These are phyloP conservation scores for Heliconius ismenius DNA, from an alignment of 2,888 invertebrate species.

Conservation along the genomic window DNA sequence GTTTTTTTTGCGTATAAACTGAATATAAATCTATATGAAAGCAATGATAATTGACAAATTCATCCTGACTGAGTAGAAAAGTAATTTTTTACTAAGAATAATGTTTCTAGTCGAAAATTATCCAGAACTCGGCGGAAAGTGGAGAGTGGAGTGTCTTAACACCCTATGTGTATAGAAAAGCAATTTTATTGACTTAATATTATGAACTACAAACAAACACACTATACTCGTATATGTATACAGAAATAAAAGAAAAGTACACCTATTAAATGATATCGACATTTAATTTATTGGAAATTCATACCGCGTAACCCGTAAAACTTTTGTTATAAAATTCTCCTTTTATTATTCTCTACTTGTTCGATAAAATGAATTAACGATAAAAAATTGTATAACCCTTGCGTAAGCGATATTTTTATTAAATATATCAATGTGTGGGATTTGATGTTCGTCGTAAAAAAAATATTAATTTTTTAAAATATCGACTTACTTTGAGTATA, in stretches of 20 bases:
- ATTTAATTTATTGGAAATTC: conserved; percentile 16
- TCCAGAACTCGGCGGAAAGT: too few species aligned
- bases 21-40: too few species aligned
- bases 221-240: background rate
- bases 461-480: background rate
- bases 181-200: background rate
- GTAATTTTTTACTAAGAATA: too few species aligned
- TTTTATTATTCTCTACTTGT: background rate
- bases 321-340: background rate
- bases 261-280: background rate
- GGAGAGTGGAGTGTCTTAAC: too few species aligned
- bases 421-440: background rate
- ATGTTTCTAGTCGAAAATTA: too few species aligned
- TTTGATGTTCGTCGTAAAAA: background rate
- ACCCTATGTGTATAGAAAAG: too few species aligned
- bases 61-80: too few species aligned
- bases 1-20: too few species aligned
- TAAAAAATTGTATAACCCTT: conserved; percentile 7
- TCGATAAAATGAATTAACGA: conserved; percentile 8
- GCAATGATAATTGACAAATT: too few species aligned
- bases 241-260: background rate
- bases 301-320: conserved; percentile 11
- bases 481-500: background rate
- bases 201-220: background rate
- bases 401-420: conserved; percentile 11